A percentile compares a stretch with the other conserved stretches of the same genome.
These are phyloP conservation scores for Momotus momota DNA, from an alignment of 2,797 vertebrate species.

Conservation along the genomic window DNA sequence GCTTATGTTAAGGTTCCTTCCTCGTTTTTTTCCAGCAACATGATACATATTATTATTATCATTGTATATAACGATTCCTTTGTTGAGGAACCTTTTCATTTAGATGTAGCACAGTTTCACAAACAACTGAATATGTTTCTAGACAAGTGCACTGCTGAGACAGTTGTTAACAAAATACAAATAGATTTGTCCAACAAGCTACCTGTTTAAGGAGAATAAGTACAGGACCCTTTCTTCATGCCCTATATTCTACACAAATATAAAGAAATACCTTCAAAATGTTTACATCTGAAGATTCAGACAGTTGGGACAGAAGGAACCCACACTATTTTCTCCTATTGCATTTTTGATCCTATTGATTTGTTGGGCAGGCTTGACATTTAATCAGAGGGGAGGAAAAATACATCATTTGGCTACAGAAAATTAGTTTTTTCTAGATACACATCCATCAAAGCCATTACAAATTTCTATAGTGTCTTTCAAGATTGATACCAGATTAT, in stretches of 20 bases:
- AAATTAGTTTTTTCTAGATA: conserved; percentile 69
- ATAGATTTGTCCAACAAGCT: neutral
- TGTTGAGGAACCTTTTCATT: neutral
- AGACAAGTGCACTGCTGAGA: neutral
- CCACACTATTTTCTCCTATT: neutral
- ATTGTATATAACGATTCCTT: neutral
- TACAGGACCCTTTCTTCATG: neutral
- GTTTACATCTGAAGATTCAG: conserved; percentile 1
- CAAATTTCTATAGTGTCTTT: conserved; percentile 47
- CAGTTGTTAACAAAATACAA: neutral
- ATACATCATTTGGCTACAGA: conserved; percentile 71
- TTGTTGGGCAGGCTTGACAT: conserved; percentile 54
- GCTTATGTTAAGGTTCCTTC: neutral
- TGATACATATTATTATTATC: neutral
- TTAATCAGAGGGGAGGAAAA: conserved; percentile 66
- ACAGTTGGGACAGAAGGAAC: neutral
- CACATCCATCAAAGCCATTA: conserved; percentile 69
- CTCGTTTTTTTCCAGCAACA: neutral
- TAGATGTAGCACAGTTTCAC: neutral
- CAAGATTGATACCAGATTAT: conserved; percentile 61
- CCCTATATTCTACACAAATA: neutral
- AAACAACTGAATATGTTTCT: neutral
- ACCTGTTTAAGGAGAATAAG: neutral
- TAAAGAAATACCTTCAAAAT: neutral
- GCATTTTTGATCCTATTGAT: conserved; percentile 61